Evolutionary conservation across 30 jellyfish, hydroid and myxozoan species (phyloP), one percentile per base, ranked within the genome.

Genomic region (Turritopsis dohrnii): DNA sequence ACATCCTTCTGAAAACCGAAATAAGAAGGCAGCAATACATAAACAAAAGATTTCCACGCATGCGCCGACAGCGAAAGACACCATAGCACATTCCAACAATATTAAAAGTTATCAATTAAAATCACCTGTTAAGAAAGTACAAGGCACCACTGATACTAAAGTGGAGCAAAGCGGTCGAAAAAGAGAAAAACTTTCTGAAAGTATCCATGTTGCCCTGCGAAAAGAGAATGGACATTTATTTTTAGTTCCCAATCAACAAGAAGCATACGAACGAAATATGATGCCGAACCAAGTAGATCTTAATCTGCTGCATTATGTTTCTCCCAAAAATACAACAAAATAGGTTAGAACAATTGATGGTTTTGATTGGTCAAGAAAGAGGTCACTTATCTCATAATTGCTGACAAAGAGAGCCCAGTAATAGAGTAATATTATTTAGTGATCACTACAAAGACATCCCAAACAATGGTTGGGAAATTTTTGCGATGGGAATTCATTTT

Each of bases 151-250:
- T 23, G 77, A 23, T 23, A 8, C 28, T 16, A 1, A 69, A 21
- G 30, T 69, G 28, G 19, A n/a, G 77, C 28, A 69, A 23, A 69
- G 22, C 30, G 9, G 60, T 3, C 60, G 60, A 41, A 41, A 41
- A 41, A 41, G 60, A 41, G 60, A 41, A 41, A 69, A 18, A n/a
- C 1, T 54, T 1, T 76, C 79, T 1, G 87, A 82, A 0, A 23
- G 82, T 53, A 72, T 82, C 66, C 89, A 82, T 41, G 71, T 82
- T n/a, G 71, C 72, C 17, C 30, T 82, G 21, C 85, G 31, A 28
- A 82, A 82, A 7, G 71, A 71, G 53, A 52, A 52, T 24, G 89
- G 89, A 13, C 86, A 72, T 17, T 30, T 82, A 65, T 20, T 66
- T 23, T 41, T 82, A 85, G 73, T 82, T 4, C 89, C 89, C 28